Percentiles rank a stretch among this genome's conserved stretches.
Conservation (phyloP, 2,113 vertebrate species). For the Erythrocercus mccallii region DNA sequence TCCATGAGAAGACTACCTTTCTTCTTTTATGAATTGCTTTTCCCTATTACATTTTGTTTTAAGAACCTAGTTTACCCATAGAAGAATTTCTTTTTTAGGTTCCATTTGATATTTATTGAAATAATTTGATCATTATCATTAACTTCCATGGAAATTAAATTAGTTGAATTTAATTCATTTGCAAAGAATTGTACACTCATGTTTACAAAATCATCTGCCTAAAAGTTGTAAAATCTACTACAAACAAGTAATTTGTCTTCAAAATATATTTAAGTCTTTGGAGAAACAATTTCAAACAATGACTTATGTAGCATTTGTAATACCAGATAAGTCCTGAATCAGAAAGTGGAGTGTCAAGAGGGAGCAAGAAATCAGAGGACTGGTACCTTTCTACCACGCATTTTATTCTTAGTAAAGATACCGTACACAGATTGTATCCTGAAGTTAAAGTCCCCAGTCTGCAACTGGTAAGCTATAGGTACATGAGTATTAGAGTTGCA, state of each 20-base stretch:
- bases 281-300: not conserved
- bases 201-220: not conserved
- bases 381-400: not conserved
- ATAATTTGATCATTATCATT: not conserved
- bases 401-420: not conserved
- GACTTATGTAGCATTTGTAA: not conserved
- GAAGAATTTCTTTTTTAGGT: not conserved
- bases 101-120: not conserved
- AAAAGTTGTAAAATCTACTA: not conserved
- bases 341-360: not conserved
- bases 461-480: not conserved
- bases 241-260: not conserved
- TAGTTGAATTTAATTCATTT: not conserved
- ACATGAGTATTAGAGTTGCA: not conserved
- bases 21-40: not conserved
- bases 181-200: not conserved
- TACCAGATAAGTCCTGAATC: not conserved
- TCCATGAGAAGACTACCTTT: not conserved
- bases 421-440: accelerated
- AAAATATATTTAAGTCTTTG: not conserved
- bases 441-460: not conserved
- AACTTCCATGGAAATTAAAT: not conserved
- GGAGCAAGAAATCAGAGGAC: not conserved
- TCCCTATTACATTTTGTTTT: not conserved
- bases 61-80: not conserved